Percentiles rank a stretch among this genome's conserved stretches.
phyloP scores from a whole-genome alignment of 2,797 vertebrate species.

The Danio kyathit region DNA sequence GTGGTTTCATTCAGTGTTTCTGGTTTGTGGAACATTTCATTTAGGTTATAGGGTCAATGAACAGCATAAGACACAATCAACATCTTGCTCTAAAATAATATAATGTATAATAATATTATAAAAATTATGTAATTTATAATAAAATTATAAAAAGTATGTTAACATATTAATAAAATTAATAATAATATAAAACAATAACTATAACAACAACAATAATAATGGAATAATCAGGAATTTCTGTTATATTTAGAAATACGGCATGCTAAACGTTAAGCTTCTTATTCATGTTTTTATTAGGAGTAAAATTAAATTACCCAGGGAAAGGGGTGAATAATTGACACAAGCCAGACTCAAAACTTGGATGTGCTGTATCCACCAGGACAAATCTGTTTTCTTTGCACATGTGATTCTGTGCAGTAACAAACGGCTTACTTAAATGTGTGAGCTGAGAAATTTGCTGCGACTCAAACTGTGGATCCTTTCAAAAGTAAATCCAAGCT shows the following conservation, averaged over 20 bases:
- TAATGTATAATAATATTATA: no score
- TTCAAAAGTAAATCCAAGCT: constrained; percentile 12
- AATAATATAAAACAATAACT: no score
- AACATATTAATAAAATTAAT: no score
- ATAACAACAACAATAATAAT: no score
- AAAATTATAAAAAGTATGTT: no score
- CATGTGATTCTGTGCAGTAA: not conserved
- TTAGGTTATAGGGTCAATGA: not conserved
- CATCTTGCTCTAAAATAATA: no score
- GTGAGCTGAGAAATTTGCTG: not conserved
- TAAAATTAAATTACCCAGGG: not conserved
- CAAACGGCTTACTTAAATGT: not conserved
- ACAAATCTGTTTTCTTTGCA: not conserved
- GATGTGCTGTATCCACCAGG: not conserved
- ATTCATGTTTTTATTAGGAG: no score
- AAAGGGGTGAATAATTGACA: not conserved
- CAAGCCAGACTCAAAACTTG: not conserved
- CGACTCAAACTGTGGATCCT: not conserved
- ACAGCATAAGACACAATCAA: not conserved
- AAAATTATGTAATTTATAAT: no score
- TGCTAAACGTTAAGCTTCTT: no score
- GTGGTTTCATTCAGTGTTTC: not conserved
- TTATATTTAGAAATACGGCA: no score
- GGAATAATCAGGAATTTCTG: no score
- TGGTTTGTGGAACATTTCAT: not conserved